These are phyloP conservation scores for Heteromurus nitidus DNA, from an alignment of 2,888 invertebrate genomes.

Conservation along the genomic window DNA sequence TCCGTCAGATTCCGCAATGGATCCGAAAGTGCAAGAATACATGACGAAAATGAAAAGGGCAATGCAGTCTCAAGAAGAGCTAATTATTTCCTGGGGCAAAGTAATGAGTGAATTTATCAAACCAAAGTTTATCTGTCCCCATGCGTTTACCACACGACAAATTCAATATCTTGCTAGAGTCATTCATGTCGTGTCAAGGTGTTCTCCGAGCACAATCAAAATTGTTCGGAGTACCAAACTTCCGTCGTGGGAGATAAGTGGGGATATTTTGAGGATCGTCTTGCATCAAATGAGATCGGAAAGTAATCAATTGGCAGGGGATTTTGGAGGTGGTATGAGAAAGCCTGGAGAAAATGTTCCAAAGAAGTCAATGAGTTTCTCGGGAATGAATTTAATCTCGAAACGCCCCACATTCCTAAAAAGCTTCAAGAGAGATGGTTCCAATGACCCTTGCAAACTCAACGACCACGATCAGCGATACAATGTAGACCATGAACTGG, in stretches of 20 bases:
- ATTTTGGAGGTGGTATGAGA: not conserved
- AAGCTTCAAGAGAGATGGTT: constrained; percentile 42
- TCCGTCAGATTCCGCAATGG: constrained; percentile 60
- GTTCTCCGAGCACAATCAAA: constrained; percentile 63
- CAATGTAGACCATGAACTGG: constrained; percentile 28
- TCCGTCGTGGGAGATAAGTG: constrained; percentile 72
- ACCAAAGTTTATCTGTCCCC: constrained; percentile 70
- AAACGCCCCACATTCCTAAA: constrained; percentile 36
- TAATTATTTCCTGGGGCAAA: constrained; percentile 65
- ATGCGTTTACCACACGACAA: constrained; percentile 70
- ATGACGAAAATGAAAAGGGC: constrained; percentile 59
- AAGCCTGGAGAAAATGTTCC: not conserved
- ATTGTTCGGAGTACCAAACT: constrained; percentile 51
- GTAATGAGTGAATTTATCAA: constrained; percentile 63
- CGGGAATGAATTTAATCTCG: constrained; percentile 4
- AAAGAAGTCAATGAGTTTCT: constrained; percentile 32
- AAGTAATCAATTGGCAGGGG: constrained; percentile 11
- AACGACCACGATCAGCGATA: constrained; percentile 26
- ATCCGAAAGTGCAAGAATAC: constrained; percentile 60
- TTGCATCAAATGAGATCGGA: constrained; percentile 72
- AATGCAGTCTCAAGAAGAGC: constrained; percentile 70
- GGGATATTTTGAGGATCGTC: constrained; percentile 70
- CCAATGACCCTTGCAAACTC: constrained; percentile 38
- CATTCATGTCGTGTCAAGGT: constrained; percentile 63
- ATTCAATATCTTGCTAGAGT: constrained; percentile 69